Evolutionary conservation across 2,113 vertebrate genomes (phyloP), one percentile per base, ranked within the genome.

Genomic region (Anguilla japonica): DNA sequence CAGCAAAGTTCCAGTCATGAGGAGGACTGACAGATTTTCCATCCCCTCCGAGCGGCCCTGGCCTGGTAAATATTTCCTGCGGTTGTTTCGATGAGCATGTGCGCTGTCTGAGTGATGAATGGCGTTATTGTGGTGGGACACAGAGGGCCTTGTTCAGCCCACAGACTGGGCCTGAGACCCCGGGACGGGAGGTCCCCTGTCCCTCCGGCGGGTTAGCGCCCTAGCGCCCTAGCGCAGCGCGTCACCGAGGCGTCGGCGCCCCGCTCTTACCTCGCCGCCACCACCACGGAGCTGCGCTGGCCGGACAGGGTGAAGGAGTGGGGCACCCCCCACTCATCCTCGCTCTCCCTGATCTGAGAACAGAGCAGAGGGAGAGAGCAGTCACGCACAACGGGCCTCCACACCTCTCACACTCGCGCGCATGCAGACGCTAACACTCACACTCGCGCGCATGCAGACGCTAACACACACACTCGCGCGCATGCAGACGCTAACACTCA

Each of bases 261-360:
- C 22, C 20, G 14, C 8, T 14, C 86, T 83, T 96, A 99, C 98
- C 98, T 98, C 86, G 98, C 98, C 41, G 98, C 98, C 86, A 99
- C 96, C 57, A 99, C 91, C 82, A 99, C 96, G 83, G 98, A 97
- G 92, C 98, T 98, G 41, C 95, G 96, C 91, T 97, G 96, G 89
- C 96, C 97, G 56, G 96, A 95, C 83, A 99, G 91, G 0, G 98
- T 99, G 88, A 99, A 97, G 90, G 97, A 98, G 87, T 99, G 96
- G 84, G 98, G 97, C 88, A 99, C 97, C 0, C 98, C 98, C 98
- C 98, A 99, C 91, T 99, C 98, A 0, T 98, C 98, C 89, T 99
- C 98, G 34, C 98, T 99, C 89, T 96, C 96, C 94, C 97, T 96
- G 86, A 99, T 96, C 98, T 99, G 92, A 67, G 92, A 87, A 88